phyloP scores from a whole-genome alignment of 2,888 invertebrate genomes.

The Ornithoptera priamus region DNA sequence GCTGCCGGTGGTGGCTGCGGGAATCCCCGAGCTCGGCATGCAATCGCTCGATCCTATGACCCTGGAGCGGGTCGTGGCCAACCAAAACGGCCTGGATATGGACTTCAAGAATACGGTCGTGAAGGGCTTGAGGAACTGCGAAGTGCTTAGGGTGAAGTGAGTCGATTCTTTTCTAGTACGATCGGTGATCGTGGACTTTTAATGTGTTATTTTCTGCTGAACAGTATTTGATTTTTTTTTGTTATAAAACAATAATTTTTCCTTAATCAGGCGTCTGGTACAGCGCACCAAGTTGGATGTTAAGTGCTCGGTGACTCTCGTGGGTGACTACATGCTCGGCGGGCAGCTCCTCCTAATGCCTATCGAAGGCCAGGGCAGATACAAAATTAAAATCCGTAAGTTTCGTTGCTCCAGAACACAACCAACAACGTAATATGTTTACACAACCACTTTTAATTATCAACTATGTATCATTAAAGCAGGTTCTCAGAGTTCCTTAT shows the following conservation, averaged over 20 bases:
- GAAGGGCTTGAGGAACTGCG: slow-evolving; percentile 57
- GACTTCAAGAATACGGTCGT: slow-evolving; percentile 62
- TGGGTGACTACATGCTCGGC: slow-evolving; percentile 61
- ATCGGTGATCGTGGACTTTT: neutral
- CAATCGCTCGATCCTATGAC: slow-evolving; percentile 59
- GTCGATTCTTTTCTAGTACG: slow-evolving; percentile 30
- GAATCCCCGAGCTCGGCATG: slow-evolving; percentile 56
- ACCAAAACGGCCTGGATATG: slow-evolving; percentile 58
- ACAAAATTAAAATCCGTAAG: slow-evolving; percentile 12
- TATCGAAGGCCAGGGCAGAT: slow-evolving; percentile 58
- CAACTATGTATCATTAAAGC: no score
- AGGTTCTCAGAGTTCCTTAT: no score
- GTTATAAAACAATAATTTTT: no score
- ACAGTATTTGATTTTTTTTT: no score
- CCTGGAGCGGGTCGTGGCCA: slow-evolving; percentile 48
- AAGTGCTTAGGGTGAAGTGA: slow-evolving; percentile 54
- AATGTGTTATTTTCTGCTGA: no score
- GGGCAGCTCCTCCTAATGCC: slow-evolving; percentile 61
- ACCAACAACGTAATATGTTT: no score
- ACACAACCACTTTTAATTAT: no score
- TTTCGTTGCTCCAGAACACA: neutral
- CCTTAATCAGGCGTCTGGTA: slow-evolving; percentile 43
- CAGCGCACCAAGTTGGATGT: slow-evolving; percentile 47
- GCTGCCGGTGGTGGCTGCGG: slow-evolving; percentile 53
- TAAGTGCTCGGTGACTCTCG: slow-evolving; percentile 57